These are phyloP conservation scores for Rotaria macrura DNA, from an alignment of 2,888 invertebrate species.

Conservation along the genomic window DNA sequence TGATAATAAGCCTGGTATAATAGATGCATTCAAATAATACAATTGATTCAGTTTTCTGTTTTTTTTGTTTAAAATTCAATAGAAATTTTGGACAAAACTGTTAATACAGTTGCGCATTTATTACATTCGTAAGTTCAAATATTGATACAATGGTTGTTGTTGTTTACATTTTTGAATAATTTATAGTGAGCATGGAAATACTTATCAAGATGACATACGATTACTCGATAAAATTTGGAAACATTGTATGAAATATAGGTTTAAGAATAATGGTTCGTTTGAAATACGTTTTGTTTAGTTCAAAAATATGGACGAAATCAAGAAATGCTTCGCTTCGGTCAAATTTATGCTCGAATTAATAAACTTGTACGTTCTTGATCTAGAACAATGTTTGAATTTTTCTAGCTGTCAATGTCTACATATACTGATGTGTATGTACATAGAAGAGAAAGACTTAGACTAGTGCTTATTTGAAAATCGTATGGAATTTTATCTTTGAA, in stretches of 20 bases:
- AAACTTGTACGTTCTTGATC: background rate
- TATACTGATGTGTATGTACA: too few relatives aligned
- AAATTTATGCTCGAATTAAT: background rate
- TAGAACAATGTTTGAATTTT: too few relatives aligned
- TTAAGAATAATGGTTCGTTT: background rate
- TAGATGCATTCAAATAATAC: background rate
- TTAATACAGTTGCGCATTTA: slow-evolving; percentile 1
- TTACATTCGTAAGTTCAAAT: background rate
- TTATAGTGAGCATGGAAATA: background rate
- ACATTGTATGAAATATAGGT: background rate
- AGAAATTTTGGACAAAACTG: background rate
- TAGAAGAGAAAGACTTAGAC: too few relatives aligned
- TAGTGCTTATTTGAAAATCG: too few relatives aligned
- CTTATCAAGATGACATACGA: slow-evolving; percentile 4
- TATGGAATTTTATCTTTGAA: background rate
- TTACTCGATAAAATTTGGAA: slow-evolving; percentile 19
- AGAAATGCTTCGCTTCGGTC: slow-evolving; percentile 15
- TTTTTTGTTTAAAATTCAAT: background rate
- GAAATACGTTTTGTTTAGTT: background rate
- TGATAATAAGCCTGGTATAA: slow-evolving; percentile 13
- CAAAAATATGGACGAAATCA: slow-evolving; percentile 21
- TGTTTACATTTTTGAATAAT: background rate
- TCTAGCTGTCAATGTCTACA: too few relatives aligned
- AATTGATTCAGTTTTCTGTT: background rate
- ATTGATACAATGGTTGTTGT: background rate